These are phyloP conservation scores for Dendropsophus ebraccatus DNA, from an alignment of 2,113 vertebrate species.

Conservation along the genomic window DNA sequence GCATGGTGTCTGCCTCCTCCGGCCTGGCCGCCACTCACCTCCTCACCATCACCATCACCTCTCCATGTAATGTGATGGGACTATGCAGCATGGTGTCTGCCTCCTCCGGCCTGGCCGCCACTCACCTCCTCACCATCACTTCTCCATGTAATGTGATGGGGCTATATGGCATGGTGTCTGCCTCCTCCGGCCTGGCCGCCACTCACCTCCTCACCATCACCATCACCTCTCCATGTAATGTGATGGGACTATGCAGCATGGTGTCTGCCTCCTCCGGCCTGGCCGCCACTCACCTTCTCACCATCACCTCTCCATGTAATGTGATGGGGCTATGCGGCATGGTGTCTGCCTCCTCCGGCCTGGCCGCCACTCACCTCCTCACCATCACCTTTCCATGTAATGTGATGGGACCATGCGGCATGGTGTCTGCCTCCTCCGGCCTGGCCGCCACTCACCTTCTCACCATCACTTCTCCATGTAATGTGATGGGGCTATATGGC, in stretches of 20 bases:
- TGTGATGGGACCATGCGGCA: too few relatives aligned
- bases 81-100: not conserved
- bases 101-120: not conserved
- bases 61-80: too few relatives aligned
- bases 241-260: not conserved
- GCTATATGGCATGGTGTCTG: not conserved
- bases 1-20: not conserved
- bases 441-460: not conserved
- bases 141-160: too few relatives aligned
- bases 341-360: not conserved
- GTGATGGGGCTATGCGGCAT: not conserved
- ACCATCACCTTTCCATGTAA: slow-evolving; percentile 36
- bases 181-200: not conserved
- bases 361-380: not conserved
- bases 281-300: not conserved
- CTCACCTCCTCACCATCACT: slow-evolving; percentile 26
- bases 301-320: slow-evolving; percentile 38
- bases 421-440: not conserved
- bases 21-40: not conserved
- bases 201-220: slow-evolving; percentile 5
- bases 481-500: too few relatives aligned
- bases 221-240: slow-evolving; percentile 37
- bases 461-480: slow-evolving; percentile 36
- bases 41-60: slow-evolving; percentile 40
- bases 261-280: not conserved